These are phyloP conservation scores for Apodemus sylvaticus DNA, from an alignment of 2,113 vertebrate species.

Conservation along the genomic window DNA sequence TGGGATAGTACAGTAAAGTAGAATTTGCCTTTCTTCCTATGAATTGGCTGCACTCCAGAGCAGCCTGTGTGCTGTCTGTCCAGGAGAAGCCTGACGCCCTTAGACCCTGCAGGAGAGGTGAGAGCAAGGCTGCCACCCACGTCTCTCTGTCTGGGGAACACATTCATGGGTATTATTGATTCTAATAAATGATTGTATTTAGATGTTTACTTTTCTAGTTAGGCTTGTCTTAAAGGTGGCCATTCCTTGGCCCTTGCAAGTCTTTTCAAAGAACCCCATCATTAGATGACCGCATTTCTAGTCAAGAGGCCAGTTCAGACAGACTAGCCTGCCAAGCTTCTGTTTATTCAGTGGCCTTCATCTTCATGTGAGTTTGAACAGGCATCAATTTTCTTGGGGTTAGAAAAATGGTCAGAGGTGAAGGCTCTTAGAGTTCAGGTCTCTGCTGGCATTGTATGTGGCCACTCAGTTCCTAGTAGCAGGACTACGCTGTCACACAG, in stretches of 20 bases:
- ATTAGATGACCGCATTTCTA: conserved; percentile 4
- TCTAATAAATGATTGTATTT: not conserved
- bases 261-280: conserved; percentile 3
- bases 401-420: not conserved
- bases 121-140: not conserved
- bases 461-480: not conserved
- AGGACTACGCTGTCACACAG: not conserved
- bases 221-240: conserved; percentile 12
- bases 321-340: not conserved
- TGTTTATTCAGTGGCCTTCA: not conserved
- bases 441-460: not conserved
- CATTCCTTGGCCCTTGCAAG: not conserved
- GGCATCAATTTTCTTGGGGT: not conserved
- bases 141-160: not conserved
- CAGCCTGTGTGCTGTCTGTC: not conserved
- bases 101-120: not conserved
- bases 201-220: not conserved
- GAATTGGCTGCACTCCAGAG: not conserved
- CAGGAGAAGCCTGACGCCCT: not conserved
- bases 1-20: not conserved
- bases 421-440: not conserved
- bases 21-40: not conserved
- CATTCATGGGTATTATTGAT: not conserved
- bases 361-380: not conserved
- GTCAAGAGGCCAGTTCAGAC: not conserved